Evolutionary conservation across 2,888 invertebrate genomes (phyloP), one percentile per base, ranked within the genome.

Genomic region (Acleris literana): DNA sequence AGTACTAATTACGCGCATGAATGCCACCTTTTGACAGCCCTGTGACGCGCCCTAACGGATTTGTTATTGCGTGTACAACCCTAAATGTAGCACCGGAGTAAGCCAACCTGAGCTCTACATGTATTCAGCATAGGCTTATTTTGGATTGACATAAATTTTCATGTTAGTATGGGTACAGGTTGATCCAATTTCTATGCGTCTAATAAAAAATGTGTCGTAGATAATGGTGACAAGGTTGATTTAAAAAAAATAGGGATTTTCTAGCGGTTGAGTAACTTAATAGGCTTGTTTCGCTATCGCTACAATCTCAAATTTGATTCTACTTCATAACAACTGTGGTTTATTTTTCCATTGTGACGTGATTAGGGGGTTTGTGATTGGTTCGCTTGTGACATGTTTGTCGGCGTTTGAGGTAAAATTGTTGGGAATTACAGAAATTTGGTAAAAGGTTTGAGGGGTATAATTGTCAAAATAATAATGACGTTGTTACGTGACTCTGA

Each of bases 11-110:
- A 66, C 61, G 61, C 66, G 66, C 66, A 57, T 61, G 61, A 66
- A 61, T 66, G 64, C 58, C 64, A 52, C 66, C 62, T 66, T 66
- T 66, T 66, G 66, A 66, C 66, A 66, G 66, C 62, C 62, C 57
- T 65, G 64, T 59, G 61, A 66, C 66, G 61, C 56, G 64, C 58
- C 63, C 57, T 66, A 61, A 66, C 57, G 62, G 66, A 63, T 57
- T 66, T 56, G 65, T 56, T 64, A 65, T 56, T 56, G 55, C 49
- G 65, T 63, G 56, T 25, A 61, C 65, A 61, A 61, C 65, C 65
- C 65, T 61, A 63, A 63, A 60, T 29, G 25, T 39, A 43, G 16
- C 33, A 4, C 11, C 4, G 5, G 9, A 29, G 7, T 43, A 54
- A 49, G 13, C 60, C 5, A 55, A 49, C 44, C 13, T 44, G 29